Evolutionary conservation across 2,113 vertebrate species (phyloP), one percentile per base, ranked within the genome.

Genomic region (Sula dactylatra): DNA sequence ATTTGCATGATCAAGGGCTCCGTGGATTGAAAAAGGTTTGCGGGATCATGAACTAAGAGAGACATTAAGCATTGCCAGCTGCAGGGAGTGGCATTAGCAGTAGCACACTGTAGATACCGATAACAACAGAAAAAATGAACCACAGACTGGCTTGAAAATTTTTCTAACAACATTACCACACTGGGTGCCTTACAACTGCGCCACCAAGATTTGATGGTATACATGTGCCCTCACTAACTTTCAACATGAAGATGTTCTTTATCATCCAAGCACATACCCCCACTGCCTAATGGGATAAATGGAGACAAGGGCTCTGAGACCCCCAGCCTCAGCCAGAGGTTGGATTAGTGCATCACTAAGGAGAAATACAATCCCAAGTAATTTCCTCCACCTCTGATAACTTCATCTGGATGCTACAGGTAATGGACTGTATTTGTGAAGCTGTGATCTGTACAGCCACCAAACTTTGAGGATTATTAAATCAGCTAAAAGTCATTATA

Each of bases 391-490:
- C 58, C 94, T 86, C 94, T 72, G 86, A 86, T 66, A 88, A 77
- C 88, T 96, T 95, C 97, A 95, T 94, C 86, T 74, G 89, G 96
- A 81, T 86, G 94, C 88, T 88, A 52, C 81, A 97, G 96, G 96
- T 95, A 93, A 95, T 58, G 78, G 72, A 58, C 91, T 90, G 88
- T 50, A 65, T 93, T 88, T 92, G 80, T 54, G 90, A 82, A 64
- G 54, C 95, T 94, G 90, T 61, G 95, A 93, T 94, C 93, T 94
- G 85, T 69, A 62, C 18, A 10, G 89, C 11, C 93, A 89, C 82
- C 89, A 84, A 93, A 97, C 86, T 95, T 90, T 38, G 90, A 95
- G 96, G 95, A 95, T 96, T 97, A 97, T 87, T 93, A 94, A 90
- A 97, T 90, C 97, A 94, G 90, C 96, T 89, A 11, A 89, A 96